Evolutionary conservation across 2,888 invertebrate species (phyloP), one percentile per base, ranked within the genome.

Genomic region (Hyles lineata): DNA sequence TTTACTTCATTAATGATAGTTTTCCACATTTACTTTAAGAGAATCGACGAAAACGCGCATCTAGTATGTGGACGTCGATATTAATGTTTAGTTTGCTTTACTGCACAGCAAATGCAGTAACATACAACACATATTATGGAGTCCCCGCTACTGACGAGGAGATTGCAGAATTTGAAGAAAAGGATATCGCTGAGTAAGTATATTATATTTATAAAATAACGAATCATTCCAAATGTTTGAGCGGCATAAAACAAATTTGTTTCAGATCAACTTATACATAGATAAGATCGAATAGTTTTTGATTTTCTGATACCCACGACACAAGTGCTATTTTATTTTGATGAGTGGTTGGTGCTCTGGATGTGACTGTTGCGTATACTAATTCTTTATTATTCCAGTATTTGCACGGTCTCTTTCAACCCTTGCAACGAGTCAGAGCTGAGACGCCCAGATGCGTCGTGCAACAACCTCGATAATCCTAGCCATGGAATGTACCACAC

Each of bases 401-500:
- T 62, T 32, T 79, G 79, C 50, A 74, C 74, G 0, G 59, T 29
- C 5, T 29, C 74, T 1, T 58, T 78, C 17, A 43, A 58, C 6
- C 79, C 82, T 3, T 89, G 89, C 62, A 74, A 84, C 43, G 79
- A 80, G 0, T 55, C 75, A 5, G 89, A 88, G 72, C 77, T 81
- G 0, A 82, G 88, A 8, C 81, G 88, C 0, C n/a, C 83, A 0
- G 88, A 89, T 60, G 88, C 86, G 0, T 79, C 88, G 0, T 89
- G 89, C 72, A 88, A 87, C 74, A 89, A 87, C 50, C 74, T 88
- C 0, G 72, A 82, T 0, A 21, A 83, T 17, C 87, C 88, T 0
- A 80, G 78, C 0, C 75, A 76, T n/a, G 88, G 86, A 4, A 72
- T 80, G 0, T 58, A 73, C 0, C 82, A 83, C 2, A 81, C 85